Percentiles rank a stretch among this genome's conserved stretches.
phyloP scores from a whole-genome alignment of 2,888 invertebrate genomes.

The Microctonus aethiopoides region DNA sequence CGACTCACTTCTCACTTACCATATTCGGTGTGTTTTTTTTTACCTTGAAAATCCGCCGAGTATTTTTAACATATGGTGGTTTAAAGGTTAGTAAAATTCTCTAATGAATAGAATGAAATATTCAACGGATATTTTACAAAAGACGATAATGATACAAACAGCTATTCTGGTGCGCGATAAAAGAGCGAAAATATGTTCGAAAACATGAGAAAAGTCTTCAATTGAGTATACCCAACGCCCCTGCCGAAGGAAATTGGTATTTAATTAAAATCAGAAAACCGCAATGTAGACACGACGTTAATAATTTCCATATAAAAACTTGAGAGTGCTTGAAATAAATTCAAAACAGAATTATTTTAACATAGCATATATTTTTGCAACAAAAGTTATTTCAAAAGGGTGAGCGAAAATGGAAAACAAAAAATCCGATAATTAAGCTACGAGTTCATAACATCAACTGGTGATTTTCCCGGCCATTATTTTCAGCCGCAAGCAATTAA shows the following conservation, averaged over 20 bases:
- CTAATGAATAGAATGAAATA: background rate
- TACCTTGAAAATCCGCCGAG: background rate
- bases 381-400: background rate
- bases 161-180: conserved; percentile 1
- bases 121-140: conserved; percentile 16
- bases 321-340: background rate
- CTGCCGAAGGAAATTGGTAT: conserved; percentile 47
- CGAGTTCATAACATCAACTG: conserved; percentile 10
- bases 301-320: conserved; percentile 13
- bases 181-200: conserved; percentile 11
- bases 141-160: conserved; percentile 15
- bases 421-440: conserved; percentile 11
- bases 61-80: background rate
- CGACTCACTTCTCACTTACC: conserved; percentile 27
- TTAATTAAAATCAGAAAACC: conserved; percentile 52
- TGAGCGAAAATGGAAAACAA: background rate
- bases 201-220: conserved; percentile 42
- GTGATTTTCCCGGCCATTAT: conserved; percentile 36
- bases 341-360: background rate
- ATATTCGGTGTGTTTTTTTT: background rate
- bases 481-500: conserved; percentile 38
- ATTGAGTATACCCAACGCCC: conserved; percentile 48
- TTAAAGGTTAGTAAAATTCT: too few species aligned
- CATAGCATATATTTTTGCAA: background rate
- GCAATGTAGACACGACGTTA: conserved; percentile 34